These are phyloP conservation scores for Galerucella pusilla DNA, from an alignment of 2,888 invertebrate genomes.

Conservation along the genomic window DNA sequence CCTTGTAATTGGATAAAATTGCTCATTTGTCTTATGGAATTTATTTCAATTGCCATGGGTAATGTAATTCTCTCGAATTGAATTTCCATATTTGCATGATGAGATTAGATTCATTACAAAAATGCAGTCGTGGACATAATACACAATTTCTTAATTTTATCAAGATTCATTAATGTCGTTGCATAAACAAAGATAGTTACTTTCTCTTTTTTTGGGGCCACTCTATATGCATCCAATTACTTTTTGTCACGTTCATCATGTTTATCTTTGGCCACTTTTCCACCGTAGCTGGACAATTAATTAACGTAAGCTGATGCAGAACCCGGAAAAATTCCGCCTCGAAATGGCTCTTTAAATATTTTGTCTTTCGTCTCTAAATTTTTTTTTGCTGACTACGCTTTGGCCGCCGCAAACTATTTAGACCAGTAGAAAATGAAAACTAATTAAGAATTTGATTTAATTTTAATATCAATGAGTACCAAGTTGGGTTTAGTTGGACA, in stretches of 20 bases:
- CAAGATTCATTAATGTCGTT: no score
- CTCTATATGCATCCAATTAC: slow-evolving; percentile 45
- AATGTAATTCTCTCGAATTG: slow-evolving; percentile 46
- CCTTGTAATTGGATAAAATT: slow-evolving; percentile 52
- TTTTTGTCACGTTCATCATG: slow-evolving; percentile 47
- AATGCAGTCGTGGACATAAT: slow-evolving; percentile 3
- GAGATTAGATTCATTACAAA: slow-evolving; percentile 18
- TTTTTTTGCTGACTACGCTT: neutral
- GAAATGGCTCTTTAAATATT: slow-evolving; percentile 32
- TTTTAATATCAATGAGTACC: no score
- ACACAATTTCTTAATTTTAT: neutral
- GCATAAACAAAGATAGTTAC: neutral
- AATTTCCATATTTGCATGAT: slow-evolving; percentile 32
- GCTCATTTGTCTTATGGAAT: slow-evolving; percentile 50
- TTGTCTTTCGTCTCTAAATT: neutral
- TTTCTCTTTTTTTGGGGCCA: neutral
- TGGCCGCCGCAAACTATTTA: neutral
- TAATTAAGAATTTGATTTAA: no score
- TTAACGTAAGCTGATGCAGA: slow-evolving; percentile 39
- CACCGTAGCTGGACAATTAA: slow-evolving; percentile 39
- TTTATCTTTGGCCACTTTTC: slow-evolving; percentile 44
- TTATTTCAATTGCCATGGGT: slow-evolving; percentile 47
- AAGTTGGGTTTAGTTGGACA: no score
- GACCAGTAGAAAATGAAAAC: no score
- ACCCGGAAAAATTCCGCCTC: slow-evolving; percentile 23